Evolutionary conservation across 2,888 invertebrate genomes (phyloP).

Genomic region (Caenorhabditis zanzibari): DNA sequence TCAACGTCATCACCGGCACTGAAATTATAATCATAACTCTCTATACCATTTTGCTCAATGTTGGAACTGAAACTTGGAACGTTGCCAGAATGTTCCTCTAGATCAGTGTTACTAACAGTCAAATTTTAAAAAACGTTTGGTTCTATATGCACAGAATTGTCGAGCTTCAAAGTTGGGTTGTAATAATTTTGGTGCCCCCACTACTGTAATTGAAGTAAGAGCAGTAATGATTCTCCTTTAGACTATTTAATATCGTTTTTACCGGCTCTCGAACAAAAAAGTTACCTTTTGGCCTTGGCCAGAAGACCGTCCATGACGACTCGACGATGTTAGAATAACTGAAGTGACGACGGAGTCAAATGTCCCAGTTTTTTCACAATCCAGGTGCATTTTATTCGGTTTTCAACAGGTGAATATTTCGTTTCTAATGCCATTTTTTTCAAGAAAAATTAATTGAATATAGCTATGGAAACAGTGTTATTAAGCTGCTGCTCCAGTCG

Average conservation of each 20-base stretch:
- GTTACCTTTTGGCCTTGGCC: background rate
- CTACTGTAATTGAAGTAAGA: background rate
- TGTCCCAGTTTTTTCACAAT: background rate
- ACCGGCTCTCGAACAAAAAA: background rate
- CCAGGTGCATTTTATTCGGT: conserved; percentile 14
- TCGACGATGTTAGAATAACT: conserved; percentile 7
- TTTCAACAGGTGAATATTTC: conserved; percentile 28
- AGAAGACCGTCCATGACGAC: conserved; percentile 13
- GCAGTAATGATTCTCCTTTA: background rate
- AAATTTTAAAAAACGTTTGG: no score
- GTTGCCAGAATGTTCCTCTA: no score
- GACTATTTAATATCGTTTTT: background rate
- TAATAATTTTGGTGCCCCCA: no score
- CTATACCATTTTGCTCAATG: no score
- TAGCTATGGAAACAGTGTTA: conserved; percentile 4
- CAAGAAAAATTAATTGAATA: conserved; percentile 39
- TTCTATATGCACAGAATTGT: no score
- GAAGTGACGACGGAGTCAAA: conserved; percentile 31
- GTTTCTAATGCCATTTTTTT: conserved; percentile 35
- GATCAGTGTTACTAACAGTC: no score
- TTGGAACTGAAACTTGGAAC: no score
- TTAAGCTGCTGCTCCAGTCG: background rate
- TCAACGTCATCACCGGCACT: background rate
- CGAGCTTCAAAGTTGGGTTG: no score
- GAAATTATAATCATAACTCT: background rate